Evolutionary conservation across 2,113 vertebrate genomes (phyloP), one percentile per base, ranked within the genome.

Genomic region (Apeltes quadracus): DNA sequence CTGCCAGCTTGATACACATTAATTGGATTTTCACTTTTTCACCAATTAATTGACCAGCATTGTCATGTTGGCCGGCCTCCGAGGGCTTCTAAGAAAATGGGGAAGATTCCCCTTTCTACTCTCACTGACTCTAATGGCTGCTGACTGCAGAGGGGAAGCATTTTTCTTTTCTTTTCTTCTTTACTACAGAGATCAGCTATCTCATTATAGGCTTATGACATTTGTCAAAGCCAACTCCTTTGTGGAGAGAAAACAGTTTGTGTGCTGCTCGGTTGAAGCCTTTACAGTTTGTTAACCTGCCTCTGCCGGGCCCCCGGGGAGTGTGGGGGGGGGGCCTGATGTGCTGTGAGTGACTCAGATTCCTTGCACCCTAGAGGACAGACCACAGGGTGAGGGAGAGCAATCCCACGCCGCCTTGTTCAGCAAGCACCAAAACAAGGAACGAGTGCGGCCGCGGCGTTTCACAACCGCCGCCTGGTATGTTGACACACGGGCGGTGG

Each of bases 181-280:
- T 71, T 82, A 85, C 83, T 73, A 82, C 85, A 9, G 91, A 94
- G 94, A 95, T 95, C 93, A 95, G 95, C 93, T 93, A 94, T 95
- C 95, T 96, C 95, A 95, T 95, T 96, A 96, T 95, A 93, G 94
- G 95, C 94, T 96, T 95, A 95, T 94, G 93, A 93, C 95, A 94
- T 95, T 96, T 95, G 94, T 94, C 95, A 93, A 92, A 93, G 92
- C 92, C 92, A 91, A 92, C 93, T 93, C 94, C 92, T 95, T 95
- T 96, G 95, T 95, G 93, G 90, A 90, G 93, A 89, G 93, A 94
- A 95, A 96, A 95, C 93, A 94, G 94, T 95, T 95, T 89, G 90
- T 94, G 94, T 91, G 83, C 92, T 94, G 94, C 95, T 94, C 94
- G 95, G 94, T 93, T 94, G 92, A 94, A 94, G 94, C 92, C 94